These are phyloP conservation scores for Mugil cephalus DNA, from an alignment of 2,113 vertebrate species.

Conservation along the genomic window DNA sequence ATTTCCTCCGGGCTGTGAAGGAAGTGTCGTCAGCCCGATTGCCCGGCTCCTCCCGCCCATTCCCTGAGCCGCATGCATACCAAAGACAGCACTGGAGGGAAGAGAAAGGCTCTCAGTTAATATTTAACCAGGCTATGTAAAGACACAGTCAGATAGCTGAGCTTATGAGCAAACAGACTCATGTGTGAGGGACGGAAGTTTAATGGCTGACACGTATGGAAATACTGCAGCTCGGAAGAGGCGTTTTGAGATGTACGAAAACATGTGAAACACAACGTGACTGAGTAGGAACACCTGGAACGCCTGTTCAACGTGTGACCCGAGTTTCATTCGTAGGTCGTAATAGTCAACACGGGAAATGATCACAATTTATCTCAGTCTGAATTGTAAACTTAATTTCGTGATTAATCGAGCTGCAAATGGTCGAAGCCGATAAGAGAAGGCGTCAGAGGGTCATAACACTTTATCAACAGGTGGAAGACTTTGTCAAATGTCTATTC, in stretches of 20 bases:
- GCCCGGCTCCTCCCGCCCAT: conserved; percentile 11
- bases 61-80: conserved; percentile 58
- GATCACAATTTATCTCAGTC: not conserved
- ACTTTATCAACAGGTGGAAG: conserved; percentile 5
- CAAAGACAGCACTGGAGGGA: conserved; percentile 53
- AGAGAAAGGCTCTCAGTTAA: conserved; percentile 71
- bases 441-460: not conserved
- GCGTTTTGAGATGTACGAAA: conserved; percentile 1
- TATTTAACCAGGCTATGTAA: conserved; percentile 73
- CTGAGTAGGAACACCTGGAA: not conserved
- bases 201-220: conserved; percentile 21
- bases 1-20: conserved; percentile 50
- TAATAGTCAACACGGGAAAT: not conserved
- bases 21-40: conserved; percentile 47
- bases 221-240: conserved; percentile 21
- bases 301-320: not conserved
- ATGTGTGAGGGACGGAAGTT: conserved; percentile 37
- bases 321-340: too few relatives aligned
- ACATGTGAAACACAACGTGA: not conserved
- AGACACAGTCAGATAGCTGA: conserved; percentile 64
- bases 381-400: not conserved
- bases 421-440: conserved; percentile 1
- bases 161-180: conserved; percentile 68
- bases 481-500: not conserved
- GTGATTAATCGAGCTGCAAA: not conserved